Evolutionary conservation across 2,797 vertebrate genomes (phyloP).

Genomic region (Graptemys geographica): DNA sequence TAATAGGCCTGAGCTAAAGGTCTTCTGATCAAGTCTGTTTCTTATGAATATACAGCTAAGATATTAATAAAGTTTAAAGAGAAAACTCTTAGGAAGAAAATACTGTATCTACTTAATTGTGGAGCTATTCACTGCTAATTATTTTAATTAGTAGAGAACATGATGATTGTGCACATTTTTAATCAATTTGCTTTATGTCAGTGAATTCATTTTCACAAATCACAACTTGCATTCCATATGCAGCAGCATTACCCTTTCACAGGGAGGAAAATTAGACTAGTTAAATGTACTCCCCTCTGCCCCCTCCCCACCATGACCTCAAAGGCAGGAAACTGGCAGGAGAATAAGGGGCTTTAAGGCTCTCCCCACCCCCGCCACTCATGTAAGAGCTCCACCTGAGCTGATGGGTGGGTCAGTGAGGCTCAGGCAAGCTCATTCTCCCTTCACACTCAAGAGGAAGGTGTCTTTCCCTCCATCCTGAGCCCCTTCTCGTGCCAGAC

Average conservation of each 20-base stretch:
- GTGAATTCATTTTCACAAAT: conserved; percentile 31
- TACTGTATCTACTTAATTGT: conserved; percentile 49
- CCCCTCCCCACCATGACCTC: not conserved
- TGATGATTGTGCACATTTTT: not conserved
- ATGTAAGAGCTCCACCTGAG: not conserved
- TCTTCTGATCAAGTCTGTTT: conserved; percentile 76
- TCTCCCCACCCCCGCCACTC: not conserved
- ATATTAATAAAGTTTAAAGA: conserved; percentile 75
- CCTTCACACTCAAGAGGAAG: not conserved
- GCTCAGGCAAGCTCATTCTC: not conserved
- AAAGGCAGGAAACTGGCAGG: not conserved
- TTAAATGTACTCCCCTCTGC: not conserved
- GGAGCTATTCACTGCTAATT: conserved; percentile 52
- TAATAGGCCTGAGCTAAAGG: conserved; percentile 79
- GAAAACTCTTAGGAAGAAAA: conserved; percentile 72
- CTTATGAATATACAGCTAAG: conserved; percentile 65
- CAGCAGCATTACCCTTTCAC: not conserved
- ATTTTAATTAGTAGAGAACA: conserved; percentile 55
- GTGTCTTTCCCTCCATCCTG: not conserved
- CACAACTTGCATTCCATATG: not conserved
- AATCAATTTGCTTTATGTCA: not conserved
- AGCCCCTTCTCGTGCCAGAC: not conserved
- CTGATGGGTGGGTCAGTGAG: not conserved
- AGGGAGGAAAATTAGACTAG: conserved; percentile 8
- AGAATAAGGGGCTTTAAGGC: not conserved